These are phyloP conservation scores for Spinus olivaceus DNA, from an alignment of 2,797 vertebrate species.

Conservation along the genomic window DNA sequence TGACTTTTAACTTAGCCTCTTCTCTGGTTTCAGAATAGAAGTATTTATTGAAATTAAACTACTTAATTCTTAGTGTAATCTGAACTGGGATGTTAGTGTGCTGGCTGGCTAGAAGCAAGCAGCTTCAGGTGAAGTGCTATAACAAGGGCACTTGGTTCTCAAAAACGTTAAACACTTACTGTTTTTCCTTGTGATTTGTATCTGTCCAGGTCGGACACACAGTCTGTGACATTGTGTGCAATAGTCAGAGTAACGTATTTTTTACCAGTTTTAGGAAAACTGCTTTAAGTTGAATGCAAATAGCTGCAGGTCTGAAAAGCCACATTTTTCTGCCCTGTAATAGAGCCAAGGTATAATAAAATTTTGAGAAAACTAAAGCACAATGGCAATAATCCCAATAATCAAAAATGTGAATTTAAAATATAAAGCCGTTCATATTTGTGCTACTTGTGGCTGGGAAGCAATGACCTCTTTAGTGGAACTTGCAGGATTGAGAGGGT, in stretches of 20 bases:
- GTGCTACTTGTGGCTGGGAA: not conserved
- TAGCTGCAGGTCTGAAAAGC: not conserved
- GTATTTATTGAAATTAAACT: not conserved
- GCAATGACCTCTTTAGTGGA: not conserved
- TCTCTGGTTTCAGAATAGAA: not conserved
- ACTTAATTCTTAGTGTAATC: not conserved
- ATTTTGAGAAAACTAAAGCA: not conserved
- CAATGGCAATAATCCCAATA: not conserved
- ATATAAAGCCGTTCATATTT: not conserved
- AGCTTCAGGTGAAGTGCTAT: not conserved
- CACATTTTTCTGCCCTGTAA: not conserved
- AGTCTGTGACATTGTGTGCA: not conserved
- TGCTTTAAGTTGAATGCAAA: not conserved
- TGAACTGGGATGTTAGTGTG: not conserved
- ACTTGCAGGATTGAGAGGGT: not conserved
- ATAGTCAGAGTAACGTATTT: accelerated
- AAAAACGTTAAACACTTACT: not conserved
- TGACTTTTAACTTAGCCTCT: not conserved
- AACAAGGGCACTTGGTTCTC: not conserved
- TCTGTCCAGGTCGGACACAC: accelerated
- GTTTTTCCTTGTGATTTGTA: not conserved
- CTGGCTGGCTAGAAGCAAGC: not conserved
- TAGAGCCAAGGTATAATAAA: not conserved
- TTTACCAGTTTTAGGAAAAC: not conserved
- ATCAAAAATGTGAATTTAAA: not conserved